phyloP scores from a whole-genome alignment of 2,113 vertebrate species.

The Odontesthes bonariensis region DNA sequence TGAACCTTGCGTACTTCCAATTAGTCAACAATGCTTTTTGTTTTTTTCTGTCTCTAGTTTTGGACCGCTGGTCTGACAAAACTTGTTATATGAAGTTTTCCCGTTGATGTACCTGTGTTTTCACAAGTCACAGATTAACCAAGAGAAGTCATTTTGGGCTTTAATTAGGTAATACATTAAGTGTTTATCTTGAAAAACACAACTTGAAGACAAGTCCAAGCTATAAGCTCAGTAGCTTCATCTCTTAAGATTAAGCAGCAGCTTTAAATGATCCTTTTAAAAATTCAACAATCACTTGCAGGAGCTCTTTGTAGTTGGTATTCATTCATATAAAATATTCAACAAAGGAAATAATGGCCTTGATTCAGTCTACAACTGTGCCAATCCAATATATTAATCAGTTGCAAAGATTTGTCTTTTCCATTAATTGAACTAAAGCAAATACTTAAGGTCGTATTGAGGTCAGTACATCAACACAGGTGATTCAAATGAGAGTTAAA shows the following conservation, averaged over 20 bases:
- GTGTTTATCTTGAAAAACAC: background rate
- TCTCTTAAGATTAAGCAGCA: background rate
- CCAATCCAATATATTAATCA: background rate
- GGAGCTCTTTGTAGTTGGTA: constrained; percentile 5
- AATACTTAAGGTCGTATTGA: background rate
- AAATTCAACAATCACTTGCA: background rate
- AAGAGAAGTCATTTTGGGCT: background rate
- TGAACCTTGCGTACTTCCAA: no score
- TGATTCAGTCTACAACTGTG: background rate
- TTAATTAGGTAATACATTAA: background rate
- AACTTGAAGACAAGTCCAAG: background rate
- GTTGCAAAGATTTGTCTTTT: background rate
- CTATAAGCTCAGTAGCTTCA: background rate
- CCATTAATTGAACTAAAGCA: background rate
- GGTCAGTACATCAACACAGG: background rate
- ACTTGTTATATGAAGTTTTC: no score
- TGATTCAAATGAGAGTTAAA: constrained; percentile 14
- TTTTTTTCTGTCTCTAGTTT: no score
- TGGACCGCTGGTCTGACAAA: no score
- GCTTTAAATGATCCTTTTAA: constrained; percentile 4
- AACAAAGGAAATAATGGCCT: background rate
- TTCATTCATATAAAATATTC: constrained; percentile 9
- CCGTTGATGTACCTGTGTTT: background rate
- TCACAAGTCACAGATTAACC: background rate
- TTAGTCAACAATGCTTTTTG: no score